Percentiles rank a stretch among this genome's conserved stretches.
phyloP scores from a whole-genome alignment of 2,797 vertebrate species.

The Carapus acus region DNA sequence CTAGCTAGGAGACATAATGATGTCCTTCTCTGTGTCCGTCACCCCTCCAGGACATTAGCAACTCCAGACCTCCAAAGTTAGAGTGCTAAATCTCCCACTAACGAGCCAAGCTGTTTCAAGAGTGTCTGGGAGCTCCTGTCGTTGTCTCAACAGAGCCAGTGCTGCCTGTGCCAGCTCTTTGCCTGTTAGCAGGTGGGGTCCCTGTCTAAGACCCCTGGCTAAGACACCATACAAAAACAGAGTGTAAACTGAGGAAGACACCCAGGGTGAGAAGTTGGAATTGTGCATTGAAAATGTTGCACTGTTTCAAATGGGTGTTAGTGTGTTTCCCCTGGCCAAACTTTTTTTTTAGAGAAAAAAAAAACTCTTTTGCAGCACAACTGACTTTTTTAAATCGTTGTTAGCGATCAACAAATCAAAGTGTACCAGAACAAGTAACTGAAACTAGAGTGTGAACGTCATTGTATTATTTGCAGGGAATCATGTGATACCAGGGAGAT shows the following conservation, averaged over 20 bases:
- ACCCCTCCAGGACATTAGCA: constrained; percentile 54
- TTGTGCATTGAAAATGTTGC: neutral
- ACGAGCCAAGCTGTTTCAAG: constrained; percentile 56
- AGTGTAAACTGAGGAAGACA: constrained; percentile 12
- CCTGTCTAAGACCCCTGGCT: no score
- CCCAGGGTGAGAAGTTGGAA: neutral
- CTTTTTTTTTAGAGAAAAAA: neutral
- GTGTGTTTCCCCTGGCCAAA: neutral
- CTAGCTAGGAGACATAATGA: constrained; percentile 45
- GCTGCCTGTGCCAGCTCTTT: constrained; percentile 42
- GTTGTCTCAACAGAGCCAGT: constrained; percentile 44
- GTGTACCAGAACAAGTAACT: no score
- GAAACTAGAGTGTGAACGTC: no score
- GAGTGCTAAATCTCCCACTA: constrained; percentile 62
- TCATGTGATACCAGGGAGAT: constrained; percentile 12
- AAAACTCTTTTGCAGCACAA: no score
- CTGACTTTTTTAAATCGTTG: no score
- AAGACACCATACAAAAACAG: constrained; percentile 19
- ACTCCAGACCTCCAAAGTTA: constrained; percentile 45
- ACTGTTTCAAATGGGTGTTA: neutral
- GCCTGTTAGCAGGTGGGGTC: constrained; percentile 50
- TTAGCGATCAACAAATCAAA: no score
- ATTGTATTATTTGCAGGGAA: constrained; percentile 27
- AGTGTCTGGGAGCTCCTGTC: constrained; percentile 46
- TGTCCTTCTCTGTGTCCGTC: constrained; percentile 43